phyloP scores from a whole-genome alignment of 2,888 invertebrate genomes.

The Andrena dorsata region DNA sequence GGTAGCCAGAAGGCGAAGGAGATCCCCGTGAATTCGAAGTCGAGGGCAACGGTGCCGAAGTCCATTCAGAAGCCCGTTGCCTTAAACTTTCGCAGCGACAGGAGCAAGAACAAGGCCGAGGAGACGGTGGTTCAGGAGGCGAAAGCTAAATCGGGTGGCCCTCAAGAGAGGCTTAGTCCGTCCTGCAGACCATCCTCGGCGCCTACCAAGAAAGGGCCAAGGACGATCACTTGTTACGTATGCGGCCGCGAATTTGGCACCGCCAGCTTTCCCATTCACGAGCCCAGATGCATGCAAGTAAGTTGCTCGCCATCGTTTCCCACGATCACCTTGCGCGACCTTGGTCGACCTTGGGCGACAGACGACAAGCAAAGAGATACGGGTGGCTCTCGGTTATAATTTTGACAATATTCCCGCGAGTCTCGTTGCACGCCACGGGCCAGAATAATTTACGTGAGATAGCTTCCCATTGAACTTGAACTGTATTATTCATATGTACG shows the following conservation, averaged over 20 bases:
- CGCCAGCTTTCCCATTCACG: slow-evolving; percentile 88
- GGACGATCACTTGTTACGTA: slow-evolving; percentile 87
- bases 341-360: neutral
- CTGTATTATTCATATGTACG: slow-evolving; percentile 31
- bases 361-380: neutral
- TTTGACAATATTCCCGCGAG: neutral
- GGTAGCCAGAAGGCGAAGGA: slow-evolving; percentile 70
- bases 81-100: slow-evolving; percentile 84
- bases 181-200: slow-evolving; percentile 50
- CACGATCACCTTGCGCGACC: neutral
- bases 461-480: slow-evolving; percentile 45
- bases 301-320: slow-evolving; percentile 1
- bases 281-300: slow-evolving; percentile 89
- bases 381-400: neutral
- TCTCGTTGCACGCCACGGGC: neutral
- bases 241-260: slow-evolving; percentile 89
- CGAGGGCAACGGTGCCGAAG: slow-evolving; percentile 81
- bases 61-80: slow-evolving; percentile 86
- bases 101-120: slow-evolving; percentile 64
- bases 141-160: slow-evolving; percentile 1
- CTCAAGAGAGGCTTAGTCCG: slow-evolving; percentile 18
- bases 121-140: slow-evolving; percentile 27
- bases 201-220: slow-evolving; percentile 73
- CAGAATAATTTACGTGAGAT: neutral
- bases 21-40: slow-evolving; percentile 21